Base-by-base conservation (phyloP, 2,113 vertebrate species). In the Caranx melampygus region DNA sequence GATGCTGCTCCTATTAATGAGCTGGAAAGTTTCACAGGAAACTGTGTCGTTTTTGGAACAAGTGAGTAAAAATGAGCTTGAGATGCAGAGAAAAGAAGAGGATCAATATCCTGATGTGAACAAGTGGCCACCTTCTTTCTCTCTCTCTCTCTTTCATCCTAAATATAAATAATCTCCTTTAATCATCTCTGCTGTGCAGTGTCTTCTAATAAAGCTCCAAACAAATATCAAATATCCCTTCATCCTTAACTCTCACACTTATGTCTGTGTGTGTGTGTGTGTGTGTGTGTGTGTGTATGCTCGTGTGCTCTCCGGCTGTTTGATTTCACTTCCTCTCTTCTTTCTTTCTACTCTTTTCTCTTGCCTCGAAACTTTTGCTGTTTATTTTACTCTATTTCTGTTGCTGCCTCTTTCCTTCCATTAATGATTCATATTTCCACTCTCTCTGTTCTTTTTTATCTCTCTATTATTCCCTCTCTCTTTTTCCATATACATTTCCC, bases 291-390 rank as follows among this genome's bases (percentile, higher is more conserved):
- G 63, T 1, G 67, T 82, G 69, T 84, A n/a, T n/a, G 26, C 69
- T 61, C 55, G 33, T 49, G 47, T 78, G 83, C 60, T 90, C 87
- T 81, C 80, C 72, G 82, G 87, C 85, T 91, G 74, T 91, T 92
- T 89, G 87, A 75, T 69, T 79, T 80, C n/a, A 84, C 75, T 79
- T 85, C 67, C 73, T 72, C 11, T 0, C 40, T 2, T 16, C 57
- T 35, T 74, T 64, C 75, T 71, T 81, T 88, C 65, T 76, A 75
- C 45, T 70, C 42, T 69, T 55, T 66, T 45, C 58, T 78, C 49
- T 75, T 66, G 59, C 61, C 73, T 80, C 59, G 52, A 80, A 91
- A 90, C 75, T 66, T 82, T 78, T 49, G 52, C 51, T 81, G 63
- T 87, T 85, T 82, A 47, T 81, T 76, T 78, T 78, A 77, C 40